Percentiles rank a stretch among this genome's conserved stretches.
Conservation (phyloP, 2,113 vertebrate species). For the Bettongia penicillata region DNA sequence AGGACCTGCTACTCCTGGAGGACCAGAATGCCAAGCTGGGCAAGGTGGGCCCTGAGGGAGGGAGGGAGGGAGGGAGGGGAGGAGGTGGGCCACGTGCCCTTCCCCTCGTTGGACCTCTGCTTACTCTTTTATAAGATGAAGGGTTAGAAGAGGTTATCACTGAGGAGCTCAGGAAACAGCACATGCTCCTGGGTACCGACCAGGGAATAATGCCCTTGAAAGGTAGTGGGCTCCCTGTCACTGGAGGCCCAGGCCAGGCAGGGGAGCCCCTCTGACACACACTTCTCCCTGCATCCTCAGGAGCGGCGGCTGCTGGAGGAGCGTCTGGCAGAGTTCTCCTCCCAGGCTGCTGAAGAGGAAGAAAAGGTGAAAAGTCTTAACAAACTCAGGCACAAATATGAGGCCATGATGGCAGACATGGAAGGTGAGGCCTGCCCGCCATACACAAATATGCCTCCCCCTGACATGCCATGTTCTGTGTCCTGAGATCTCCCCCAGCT, state of each 20-base stretch:
- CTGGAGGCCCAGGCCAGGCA: rapidly evolving
- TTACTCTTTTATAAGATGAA: neutral
- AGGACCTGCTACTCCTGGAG: constrained; percentile 84
- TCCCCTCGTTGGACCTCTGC: too few species aligned
- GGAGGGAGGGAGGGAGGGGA: rapidly evolving
- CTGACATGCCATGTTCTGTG: neutral
- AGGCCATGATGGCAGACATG: constrained; percentile 90
- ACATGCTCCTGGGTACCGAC: neutral
- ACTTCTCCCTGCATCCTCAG: constrained; percentile 70
- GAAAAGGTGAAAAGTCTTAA: constrained; percentile 93
- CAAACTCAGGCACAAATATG: constrained; percentile 93
- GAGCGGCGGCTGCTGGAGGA: constrained; percentile 92
- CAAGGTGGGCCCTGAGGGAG: constrained; percentile 83
- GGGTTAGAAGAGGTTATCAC: neutral
- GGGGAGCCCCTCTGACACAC: neutral
- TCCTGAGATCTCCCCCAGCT: too few species aligned
- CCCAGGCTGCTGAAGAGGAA: constrained; percentile 92
- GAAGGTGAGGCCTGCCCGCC: constrained; percentile 84
- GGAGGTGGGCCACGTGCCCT: rapidly evolving
- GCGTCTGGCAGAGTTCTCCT: constrained; percentile 88
- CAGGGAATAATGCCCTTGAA: too few species aligned
- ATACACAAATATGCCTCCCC: rapidly evolving
- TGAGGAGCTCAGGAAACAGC: neutral
- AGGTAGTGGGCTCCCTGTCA: neutral
- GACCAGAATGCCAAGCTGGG: constrained; percentile 90